Conservation (phyloP, 2,797 vertebrate genomes). For the Squalus acanthias region DNA sequence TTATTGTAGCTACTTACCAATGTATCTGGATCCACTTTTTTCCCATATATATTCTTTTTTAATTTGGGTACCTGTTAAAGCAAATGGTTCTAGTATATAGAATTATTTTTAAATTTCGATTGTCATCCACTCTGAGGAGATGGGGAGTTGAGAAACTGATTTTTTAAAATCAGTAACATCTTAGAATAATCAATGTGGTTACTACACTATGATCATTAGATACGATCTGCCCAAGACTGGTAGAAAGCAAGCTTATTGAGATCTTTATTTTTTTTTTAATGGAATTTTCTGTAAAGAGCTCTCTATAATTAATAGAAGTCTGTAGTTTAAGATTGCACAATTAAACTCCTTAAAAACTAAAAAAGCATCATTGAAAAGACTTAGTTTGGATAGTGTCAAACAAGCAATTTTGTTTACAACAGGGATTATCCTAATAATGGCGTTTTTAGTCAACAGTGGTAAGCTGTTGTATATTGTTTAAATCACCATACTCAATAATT, state of each 20-base stretch:
- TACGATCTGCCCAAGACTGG: neutral
- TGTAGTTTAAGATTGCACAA: constrained; percentile 27
- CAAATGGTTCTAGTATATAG: too few relatives aligned
- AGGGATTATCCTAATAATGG: neutral
- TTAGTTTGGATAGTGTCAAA: neutral
- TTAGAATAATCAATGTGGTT: constrained; percentile 4
- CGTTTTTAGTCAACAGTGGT: constrained; percentile 18
- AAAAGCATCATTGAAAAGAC: neutral
- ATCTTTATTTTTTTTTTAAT: neutral
- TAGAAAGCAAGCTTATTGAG: neutral
- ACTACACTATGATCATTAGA: neutral
- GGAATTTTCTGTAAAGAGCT: neutral
- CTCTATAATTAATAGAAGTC: constrained; percentile 18
- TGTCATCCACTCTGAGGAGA: constrained; percentile 15
- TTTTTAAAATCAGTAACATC: neutral
- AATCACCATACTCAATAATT: neutral
- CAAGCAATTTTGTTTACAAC: constrained; percentile 28
- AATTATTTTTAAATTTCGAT: constrained; percentile 11
- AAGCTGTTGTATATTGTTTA: neutral
- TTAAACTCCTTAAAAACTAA: constrained; percentile 3
- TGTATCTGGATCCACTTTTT: constrained; percentile 14
- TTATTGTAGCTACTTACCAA: constrained; percentile 7
- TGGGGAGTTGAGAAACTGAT: constrained; percentile 10
- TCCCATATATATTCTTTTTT: neutral
- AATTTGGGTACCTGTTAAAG: constrained; percentile 10